Percentiles rank a stretch among this genome's conserved stretches.
phyloP scores from a whole-genome alignment of 2,888 invertebrate species.

The Pardosa pseudoannulata region DNA sequence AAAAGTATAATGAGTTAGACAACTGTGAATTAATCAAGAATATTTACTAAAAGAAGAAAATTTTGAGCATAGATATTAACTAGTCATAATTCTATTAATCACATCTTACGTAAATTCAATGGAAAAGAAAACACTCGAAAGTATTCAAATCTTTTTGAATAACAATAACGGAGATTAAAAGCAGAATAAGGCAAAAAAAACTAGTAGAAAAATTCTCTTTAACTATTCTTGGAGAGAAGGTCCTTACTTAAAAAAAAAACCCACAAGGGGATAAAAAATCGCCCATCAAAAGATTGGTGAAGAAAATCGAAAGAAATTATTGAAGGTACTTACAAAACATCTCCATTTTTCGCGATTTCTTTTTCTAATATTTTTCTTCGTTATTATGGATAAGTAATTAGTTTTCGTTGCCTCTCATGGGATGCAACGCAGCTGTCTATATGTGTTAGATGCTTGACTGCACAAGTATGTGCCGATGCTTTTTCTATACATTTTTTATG shows the following conservation, averaged over 20 bases:
- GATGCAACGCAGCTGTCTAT: constrained; percentile 23
- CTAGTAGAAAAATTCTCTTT: too few species aligned
- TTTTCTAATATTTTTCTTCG: neutral
- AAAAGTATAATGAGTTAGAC: too few species aligned
- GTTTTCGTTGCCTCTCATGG: constrained; percentile 10
- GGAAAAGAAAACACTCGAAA: too few species aligned
- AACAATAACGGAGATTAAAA: too few species aligned
- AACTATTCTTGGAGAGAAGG: neutral
- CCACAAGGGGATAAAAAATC: neutral
- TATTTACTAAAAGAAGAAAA: too few species aligned
- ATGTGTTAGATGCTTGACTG: constrained; percentile 3
- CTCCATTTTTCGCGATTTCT: neutral
- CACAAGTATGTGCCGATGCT: neutral
- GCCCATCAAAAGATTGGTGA: neutral
- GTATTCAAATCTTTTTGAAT: too few species aligned
- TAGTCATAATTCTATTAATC: too few species aligned
- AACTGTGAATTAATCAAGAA: too few species aligned
- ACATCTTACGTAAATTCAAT: too few species aligned
- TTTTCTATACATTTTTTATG: too few species aligned
- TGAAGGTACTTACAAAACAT: neutral
- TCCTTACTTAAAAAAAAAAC: neutral
- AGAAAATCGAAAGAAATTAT: neutral
- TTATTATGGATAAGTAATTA: constrained; percentile 28
- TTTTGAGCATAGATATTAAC: too few species aligned
- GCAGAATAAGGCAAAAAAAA: too few species aligned